Base-by-base conservation (phyloP, 2,888 invertebrate species). In the Agrotis exclamationis region DNA sequence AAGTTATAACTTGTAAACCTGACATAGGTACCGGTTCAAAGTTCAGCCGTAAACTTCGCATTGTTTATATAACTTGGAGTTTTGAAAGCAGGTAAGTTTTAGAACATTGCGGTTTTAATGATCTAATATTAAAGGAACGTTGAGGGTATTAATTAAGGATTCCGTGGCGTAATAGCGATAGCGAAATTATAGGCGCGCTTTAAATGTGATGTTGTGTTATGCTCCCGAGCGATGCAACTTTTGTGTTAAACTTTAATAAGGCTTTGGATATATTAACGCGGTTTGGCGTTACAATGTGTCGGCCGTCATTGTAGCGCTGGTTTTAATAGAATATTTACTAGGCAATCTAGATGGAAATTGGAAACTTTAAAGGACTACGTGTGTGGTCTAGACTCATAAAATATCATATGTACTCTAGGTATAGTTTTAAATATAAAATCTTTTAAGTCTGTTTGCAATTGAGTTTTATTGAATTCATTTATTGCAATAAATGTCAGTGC, bases 121-220 rank as follows among this genome's bases (percentile, higher is more conserved):
- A 96, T 96, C 94, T 95, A 96, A 95, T 96, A 96, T 96, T 95
- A 95, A 93, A 95, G 93, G 94, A 93, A 95, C 94, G 93, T 90
- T 90, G 91, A 86, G 90, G 94, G 94, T 94, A 95, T 94, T 96
- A 95, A 96, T 96, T 96, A 96, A 92, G 91, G 93, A 95, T 94
- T 93, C 93, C 86, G 88, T 68, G 91, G 93, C 90, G 91, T 92
- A 92, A 94, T 92, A 92, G 91, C 91, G 91, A 93, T 93, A 91
- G 90, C 85, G 84, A 90, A 92, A 92, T 91, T 92, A 89, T 91
- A 90, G 88, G 89, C 89, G 85, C 82, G 76, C 82, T 79, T 63
- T 80, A 80, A 71, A 78, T 79, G 63, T 64, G 75, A 70, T 73
- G 66, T 67, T 66, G 74, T 63, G 70, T 68, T 70, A 51, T 58